Evolutionary conservation across 2,113 vertebrate species (phyloP).

Genomic region (Bos taurus): DNA sequence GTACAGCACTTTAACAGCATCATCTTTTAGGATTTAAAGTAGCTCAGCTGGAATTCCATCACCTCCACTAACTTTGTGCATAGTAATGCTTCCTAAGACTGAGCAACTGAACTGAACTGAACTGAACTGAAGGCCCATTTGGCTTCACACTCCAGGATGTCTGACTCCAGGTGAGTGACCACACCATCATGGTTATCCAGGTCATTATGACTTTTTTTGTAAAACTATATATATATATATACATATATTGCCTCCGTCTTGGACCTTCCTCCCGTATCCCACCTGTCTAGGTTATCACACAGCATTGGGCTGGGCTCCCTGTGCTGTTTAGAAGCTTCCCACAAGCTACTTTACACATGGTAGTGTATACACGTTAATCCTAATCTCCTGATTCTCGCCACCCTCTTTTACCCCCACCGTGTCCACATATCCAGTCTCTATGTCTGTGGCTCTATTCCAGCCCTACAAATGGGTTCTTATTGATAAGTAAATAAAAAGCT

Average conservation of each 20-base stretch:
- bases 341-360: neutral
- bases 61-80: neutral
- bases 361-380: neutral
- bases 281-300: neutral
- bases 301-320: neutral
- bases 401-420: neutral
- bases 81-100: neutral
- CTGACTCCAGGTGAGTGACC: neutral
- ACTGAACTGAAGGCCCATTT: neutral
- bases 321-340: neutral
- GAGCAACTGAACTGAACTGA: no score
- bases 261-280: neutral
- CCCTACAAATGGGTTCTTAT: neutral
- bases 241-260: neutral
- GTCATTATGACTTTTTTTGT: neutral
- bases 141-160: neutral
- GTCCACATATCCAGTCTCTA: neutral
- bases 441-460: neutral
- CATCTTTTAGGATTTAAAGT: neutral
- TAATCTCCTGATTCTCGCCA: neutral
- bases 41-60: neutral
- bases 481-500: neutral
- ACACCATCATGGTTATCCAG: neutral
- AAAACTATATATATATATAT: neutral
- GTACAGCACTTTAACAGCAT: neutral